These are phyloP conservation scores for Dryobota labecula DNA, from an alignment of 2,888 invertebrate species.

Conservation along the genomic window DNA sequence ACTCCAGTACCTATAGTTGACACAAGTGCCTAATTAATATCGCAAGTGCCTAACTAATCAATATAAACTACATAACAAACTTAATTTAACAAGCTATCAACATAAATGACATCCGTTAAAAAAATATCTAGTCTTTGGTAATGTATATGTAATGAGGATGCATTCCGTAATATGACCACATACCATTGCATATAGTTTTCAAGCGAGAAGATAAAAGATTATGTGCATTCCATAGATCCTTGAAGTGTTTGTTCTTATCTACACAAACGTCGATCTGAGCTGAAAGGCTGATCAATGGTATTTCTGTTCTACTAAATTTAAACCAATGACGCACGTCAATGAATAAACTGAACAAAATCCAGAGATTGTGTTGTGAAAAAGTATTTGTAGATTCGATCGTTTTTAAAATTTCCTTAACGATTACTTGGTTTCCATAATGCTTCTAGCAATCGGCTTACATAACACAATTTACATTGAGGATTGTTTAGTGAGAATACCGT, in stretches of 20 bases:
- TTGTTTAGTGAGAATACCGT: neutral
- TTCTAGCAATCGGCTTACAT: neutral
- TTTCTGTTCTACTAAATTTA: conserved; percentile 74
- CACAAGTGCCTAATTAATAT: neutral
- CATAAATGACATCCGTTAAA: neutral
- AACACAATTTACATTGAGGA: neutral
- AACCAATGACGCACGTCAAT: conserved; percentile 77
- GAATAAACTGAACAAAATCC: conserved; percentile 65
- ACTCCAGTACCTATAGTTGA: neutral
- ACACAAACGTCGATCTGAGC: conserved; percentile 69
- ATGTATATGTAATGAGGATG: neutral
- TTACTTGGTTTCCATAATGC: neutral
- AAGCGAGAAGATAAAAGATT: conserved; percentile 24
- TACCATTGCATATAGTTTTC: neutral
- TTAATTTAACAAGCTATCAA: neutral
- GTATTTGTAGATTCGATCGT: conserved; percentile 20
- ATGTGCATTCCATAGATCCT: conserved; percentile 58
- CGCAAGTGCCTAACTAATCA: neutral
- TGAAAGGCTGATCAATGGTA: conserved; percentile 73
- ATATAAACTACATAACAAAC: neutral
- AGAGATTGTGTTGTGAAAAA: conserved; percentile 54
- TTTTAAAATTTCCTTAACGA: conserved; percentile 13
- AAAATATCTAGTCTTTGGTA: neutral
- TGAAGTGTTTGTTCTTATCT: conserved; percentile 67
- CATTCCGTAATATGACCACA: neutral